A percentile compares a stretch with the other conserved stretches of the same genome.
Evolutionary conservation across 2,888 invertebrate species (phyloP).

Genomic region (Frankliniella fusca): DNA sequence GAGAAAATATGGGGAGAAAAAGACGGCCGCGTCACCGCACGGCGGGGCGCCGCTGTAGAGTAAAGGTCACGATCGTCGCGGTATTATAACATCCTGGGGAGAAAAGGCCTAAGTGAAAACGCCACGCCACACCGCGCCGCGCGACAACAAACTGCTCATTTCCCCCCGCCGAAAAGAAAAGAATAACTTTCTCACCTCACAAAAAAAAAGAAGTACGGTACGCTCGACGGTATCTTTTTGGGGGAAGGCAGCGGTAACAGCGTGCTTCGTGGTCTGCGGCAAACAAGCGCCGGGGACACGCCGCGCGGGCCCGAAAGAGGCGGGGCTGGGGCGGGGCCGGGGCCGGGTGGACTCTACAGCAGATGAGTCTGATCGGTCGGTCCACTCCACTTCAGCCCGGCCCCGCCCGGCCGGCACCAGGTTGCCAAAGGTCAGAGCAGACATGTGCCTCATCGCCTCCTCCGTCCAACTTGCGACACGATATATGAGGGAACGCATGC

Average conservation of each 20-base stretch:
- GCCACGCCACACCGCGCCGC: not conserved
- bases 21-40: no score
- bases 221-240: not conserved
- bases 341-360: no score
- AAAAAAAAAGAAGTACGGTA: not conserved
- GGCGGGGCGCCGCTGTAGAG: no score
- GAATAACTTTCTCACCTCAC: not conserved
- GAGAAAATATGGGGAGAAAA: no score
- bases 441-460: not conserved
- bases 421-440: not conserved
- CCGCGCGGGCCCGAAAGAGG: no score
- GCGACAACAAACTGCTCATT: not conserved
- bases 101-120: conserved; percentile 10
- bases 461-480: not conserved
- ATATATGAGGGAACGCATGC: not conserved
- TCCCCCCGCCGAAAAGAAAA: not conserved
- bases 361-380: no score
- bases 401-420: not conserved
- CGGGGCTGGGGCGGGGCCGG: no score
- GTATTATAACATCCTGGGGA: not conserved
- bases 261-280: not conserved
- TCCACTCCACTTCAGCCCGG: no score
- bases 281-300: no score
- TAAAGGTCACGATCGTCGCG: not conserved
- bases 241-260: not conserved